Evolutionary conservation across 2,797 vertebrate species (phyloP).

Genomic region (Streptopelia turtur): DNA sequence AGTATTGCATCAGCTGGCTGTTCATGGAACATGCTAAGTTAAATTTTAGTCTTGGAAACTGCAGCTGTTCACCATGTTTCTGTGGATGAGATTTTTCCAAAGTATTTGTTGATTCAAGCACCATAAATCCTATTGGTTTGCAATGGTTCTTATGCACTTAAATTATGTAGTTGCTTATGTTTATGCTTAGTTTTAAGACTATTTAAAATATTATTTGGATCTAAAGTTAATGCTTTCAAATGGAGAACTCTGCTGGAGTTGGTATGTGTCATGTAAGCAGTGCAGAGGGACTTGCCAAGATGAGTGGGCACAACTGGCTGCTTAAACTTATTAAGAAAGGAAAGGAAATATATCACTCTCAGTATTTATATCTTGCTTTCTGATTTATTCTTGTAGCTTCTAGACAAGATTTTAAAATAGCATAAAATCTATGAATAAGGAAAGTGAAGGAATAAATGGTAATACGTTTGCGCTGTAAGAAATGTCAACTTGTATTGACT

Average conservation of each 20-base stretch:
- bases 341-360: neutral
- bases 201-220: neutral
- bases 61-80: accelerated
- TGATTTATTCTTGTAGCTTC: neutral
- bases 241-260: neutral
- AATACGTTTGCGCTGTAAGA: neutral
- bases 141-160: neutral
- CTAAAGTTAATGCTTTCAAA: neutral
- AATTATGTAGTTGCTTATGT: neutral
- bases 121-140: neutral
- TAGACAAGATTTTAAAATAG: neutral
- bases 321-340: neutral
- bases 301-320: neutral
- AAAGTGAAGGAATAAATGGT: neutral
- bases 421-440: neutral
- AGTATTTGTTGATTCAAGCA: neutral
- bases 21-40: neutral
- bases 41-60: neutral
- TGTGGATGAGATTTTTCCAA: neutral
- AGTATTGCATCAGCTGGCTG: neutral
- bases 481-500: neutral
- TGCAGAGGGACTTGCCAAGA: neutral
- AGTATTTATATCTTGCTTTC: neutral
- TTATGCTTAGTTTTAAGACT: neutral
- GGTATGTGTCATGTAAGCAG: accelerated